phyloP scores from a whole-genome alignment of 2,797 vertebrate genomes.

The Sebastolobus alascanus region DNA sequence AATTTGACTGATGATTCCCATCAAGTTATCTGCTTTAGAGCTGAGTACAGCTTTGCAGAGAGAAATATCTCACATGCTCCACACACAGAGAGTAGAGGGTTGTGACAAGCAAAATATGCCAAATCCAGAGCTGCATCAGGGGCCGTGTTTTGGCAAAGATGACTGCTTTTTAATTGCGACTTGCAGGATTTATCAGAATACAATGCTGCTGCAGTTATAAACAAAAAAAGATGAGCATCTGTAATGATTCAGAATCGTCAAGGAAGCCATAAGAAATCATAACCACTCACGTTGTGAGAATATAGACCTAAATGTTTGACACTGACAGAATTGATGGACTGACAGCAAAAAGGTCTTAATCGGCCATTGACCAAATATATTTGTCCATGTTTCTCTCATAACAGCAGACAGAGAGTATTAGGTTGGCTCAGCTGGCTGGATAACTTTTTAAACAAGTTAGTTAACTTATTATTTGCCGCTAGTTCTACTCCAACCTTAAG shows the following conservation, averaged over 20 bases:
- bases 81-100: neutral
- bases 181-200: neutral
- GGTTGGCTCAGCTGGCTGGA: neutral
- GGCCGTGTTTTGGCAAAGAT: neutral
- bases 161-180: neutral
- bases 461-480: neutral
- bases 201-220: neutral
- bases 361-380: neutral
- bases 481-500: neutral
- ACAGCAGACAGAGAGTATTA: neutral
- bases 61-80: too few relatives aligned
- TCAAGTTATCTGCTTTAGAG: neutral
- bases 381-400: neutral
- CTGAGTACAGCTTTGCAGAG: too few relatives aligned
- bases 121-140: neutral
- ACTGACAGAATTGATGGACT: too few relatives aligned
- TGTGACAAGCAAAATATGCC: neutral
- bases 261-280: too few relatives aligned
- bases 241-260: neutral
- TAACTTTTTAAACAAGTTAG: neutral
- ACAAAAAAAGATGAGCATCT: neutral
- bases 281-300: neutral
- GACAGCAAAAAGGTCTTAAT: neutral
- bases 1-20: neutral
- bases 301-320: neutral